Conservation (phyloP, 2,888 invertebrate species). For the Diaprepes abbreviatus region DNA sequence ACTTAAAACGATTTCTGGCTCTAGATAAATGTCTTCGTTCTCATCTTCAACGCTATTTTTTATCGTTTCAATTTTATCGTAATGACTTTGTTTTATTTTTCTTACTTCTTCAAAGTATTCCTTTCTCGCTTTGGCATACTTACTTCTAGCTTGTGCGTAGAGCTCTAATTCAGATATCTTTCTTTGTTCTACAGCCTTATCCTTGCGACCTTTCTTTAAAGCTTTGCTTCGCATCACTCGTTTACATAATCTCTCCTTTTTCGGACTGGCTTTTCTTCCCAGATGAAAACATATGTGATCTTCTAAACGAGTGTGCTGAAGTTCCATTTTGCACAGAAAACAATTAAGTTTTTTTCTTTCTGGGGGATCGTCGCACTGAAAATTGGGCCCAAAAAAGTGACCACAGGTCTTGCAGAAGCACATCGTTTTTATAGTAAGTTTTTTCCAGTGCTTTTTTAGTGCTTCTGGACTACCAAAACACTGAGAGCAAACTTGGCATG, state of each 20-base stretch:
- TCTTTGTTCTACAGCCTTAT: too few species aligned
- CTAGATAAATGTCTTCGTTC: background rate
- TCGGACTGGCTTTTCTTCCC: background rate
- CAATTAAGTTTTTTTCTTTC: background rate
- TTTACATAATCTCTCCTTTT: background rate
- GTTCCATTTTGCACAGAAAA: background rate
- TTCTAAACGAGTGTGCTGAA: constrained; percentile 47
- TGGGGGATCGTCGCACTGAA: constrained; percentile 8
- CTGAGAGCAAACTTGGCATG: background rate
- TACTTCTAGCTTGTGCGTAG: background rate
- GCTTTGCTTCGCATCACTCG: background rate
- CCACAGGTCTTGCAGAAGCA: constrained; percentile 5
- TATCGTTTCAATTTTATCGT: background rate
- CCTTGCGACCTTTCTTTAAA: background rate
- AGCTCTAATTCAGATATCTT: background rate
- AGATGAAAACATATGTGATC: constrained; percentile 45
- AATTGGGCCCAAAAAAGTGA: background rate
- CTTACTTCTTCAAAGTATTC: background rate
- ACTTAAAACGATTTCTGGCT: background rate
- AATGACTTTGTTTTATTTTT: background rate
- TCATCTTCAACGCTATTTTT: background rate
- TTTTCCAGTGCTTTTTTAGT: background rate
- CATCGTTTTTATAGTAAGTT: background rate
- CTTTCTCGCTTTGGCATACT: background rate
- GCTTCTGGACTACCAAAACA: background rate